Base-by-base conservation (phyloP, 1,140 invertebrate species). In the Metopolophium dirhodum region DNA sequence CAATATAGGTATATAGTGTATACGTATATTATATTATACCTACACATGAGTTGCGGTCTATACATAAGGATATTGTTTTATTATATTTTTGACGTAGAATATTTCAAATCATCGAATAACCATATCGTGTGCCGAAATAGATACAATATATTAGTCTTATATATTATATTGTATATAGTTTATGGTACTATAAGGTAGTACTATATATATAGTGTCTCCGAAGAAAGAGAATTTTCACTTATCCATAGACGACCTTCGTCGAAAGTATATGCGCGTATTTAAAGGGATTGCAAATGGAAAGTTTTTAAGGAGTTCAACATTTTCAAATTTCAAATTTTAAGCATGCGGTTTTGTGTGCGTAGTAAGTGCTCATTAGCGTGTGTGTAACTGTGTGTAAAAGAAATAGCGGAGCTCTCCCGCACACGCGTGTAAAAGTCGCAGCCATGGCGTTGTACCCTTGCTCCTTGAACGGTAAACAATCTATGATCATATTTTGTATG, bases 31-130 rank as follows among this genome's bases (percentile, higher is more conserved):
- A 77, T 77, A 77, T 77, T 77, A 77, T 77, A 68, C 61, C 61
- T 68, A 77, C n/a, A 77, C 61, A 14, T 30, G 30, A 51, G 49
- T 41, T n/a, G n/a, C 20, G 14, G 14, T n/a, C 61, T 77, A n/a
- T 77, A n/a, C n/a, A 77, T 77, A 35, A n/a, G 1, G 49, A 68
- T 89, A 41, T 89, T 57, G 51, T 57, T 89, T 89, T 57, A 57
- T 89, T 89, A 89, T 89, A 41, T 57, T 89, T 89, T 26, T 57
- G 88, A 89, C 51, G 26, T 37, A 41, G 8, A 8, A 89, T 57
- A 41, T 57, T 57, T 57, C 88, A 57, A 89, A 89, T 89, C 51
- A 57, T 89, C 51, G 35, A 37, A 89, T 89, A 57, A 89, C 88
- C 51, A 77, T 77, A 30, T 41, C 41, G 4, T n/a, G 14, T 35